phyloP scores from a whole-genome alignment of 2,797 vertebrate genomes.

The Falco berigora region DNA sequence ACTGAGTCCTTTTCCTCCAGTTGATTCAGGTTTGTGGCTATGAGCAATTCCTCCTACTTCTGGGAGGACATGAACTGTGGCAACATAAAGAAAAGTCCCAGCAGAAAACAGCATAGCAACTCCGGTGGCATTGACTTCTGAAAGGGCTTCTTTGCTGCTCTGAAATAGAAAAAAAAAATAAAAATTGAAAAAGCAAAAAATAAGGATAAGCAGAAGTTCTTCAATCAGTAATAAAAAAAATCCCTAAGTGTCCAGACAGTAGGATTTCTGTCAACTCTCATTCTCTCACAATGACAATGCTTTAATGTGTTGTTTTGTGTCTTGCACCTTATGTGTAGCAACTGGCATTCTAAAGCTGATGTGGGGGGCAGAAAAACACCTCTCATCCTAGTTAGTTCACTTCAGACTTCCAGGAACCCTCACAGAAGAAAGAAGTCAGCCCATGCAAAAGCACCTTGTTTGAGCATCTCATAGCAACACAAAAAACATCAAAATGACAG shows the following conservation, averaged over 20 bases:
- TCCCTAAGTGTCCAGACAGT: neutral
- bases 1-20: conserved; percentile 88
- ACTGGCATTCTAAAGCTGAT: neutral
- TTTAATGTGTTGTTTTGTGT: neutral
- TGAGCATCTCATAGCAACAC: neutral
- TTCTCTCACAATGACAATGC: neutral
- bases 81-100: conserved; percentile 97
- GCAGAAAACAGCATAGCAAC: conserved; percentile 99
- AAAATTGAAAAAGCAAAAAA: neutral
- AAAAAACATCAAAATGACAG: neutral
- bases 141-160: conserved; percentile 98
- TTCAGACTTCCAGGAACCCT: neutral
- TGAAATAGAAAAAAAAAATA: conserved; percentile 54
- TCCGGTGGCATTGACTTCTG: conserved; percentile 94
- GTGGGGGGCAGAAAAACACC: neutral
- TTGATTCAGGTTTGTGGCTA: conserved; percentile 82
- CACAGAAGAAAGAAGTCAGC: neutral
- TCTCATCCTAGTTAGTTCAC: neutral
- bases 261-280: neutral
- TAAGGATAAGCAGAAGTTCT: neutral
- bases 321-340: neutral
- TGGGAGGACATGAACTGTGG: conserved; percentile 96
- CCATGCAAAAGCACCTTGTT: neutral
- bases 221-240: neutral
- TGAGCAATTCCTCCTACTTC: conserved; percentile 93